These are phyloP conservation scores for Agriopis aurantiaria DNA, from an alignment of 2,888 invertebrate genomes.

Conservation along the genomic window DNA sequence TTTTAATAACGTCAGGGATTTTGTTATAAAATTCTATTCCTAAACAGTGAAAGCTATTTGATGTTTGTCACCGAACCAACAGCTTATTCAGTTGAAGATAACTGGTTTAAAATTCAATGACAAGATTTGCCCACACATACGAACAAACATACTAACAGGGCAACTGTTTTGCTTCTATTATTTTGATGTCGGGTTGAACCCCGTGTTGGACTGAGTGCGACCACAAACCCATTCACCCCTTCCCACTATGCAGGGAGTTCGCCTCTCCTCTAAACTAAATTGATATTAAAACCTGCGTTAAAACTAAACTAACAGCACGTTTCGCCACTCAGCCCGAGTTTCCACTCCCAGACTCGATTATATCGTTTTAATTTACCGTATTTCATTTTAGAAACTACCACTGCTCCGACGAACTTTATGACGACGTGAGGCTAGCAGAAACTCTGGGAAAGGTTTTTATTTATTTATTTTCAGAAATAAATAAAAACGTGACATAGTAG, in stretches of 20 bases:
- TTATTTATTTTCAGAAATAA: not conserved
- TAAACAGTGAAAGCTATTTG: no score
- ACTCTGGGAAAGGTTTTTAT: constrained; percentile 3
- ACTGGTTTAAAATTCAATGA: no score
- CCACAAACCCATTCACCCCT: constrained; percentile 4
- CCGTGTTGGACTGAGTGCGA: not conserved
- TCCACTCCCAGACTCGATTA: constrained; percentile 33
- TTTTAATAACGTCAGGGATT: no score
- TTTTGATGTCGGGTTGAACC: not conserved
- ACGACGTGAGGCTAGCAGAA: not conserved
- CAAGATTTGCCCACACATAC: no score
- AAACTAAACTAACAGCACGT: constrained; percentile 42
- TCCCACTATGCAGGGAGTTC: not conserved
- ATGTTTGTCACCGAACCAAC: no score
- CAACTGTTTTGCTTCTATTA: not conserved
- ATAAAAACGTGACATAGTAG: no score
- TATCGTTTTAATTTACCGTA: constrained; percentile 37
- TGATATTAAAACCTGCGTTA: constrained; percentile 43
- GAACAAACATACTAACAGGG: no score
- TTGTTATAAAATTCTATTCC: no score
- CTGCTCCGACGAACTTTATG: constrained; percentile 9
- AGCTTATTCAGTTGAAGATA: no score
- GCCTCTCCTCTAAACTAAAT: constrained; percentile 25
- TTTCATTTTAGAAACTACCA: constrained; percentile 27
- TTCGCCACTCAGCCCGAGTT: constrained; percentile 29